A percentile compares a stretch with the other conserved stretches of the same genome.
phyloP scores from a whole-genome alignment of 2,113 vertebrate species.

The Paralichthys olivaceus region DNA sequence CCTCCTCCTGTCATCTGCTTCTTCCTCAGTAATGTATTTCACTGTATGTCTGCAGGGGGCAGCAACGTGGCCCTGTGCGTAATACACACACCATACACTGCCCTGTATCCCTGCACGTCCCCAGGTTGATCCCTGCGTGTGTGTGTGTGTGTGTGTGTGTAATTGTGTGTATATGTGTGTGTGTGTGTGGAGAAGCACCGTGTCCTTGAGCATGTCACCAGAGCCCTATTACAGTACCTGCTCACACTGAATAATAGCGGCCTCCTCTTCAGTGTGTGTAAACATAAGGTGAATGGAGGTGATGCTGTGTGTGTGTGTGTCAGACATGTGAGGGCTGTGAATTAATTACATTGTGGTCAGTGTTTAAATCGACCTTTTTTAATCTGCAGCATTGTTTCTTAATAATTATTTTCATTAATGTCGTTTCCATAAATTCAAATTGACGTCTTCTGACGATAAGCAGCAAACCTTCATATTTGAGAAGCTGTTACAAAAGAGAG shows the following conservation, averaged over 20 bases:
- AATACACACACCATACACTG: constrained; percentile 1
- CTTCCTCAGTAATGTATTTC: constrained; percentile 35
- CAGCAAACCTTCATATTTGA: background rate
- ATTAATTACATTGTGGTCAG: constrained; percentile 29
- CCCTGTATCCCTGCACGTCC: constrained; percentile 41
- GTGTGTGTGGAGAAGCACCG: constrained; percentile 25
- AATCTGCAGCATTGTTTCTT: too few species aligned
- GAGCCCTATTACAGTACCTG: constrained; percentile 32
- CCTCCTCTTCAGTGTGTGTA: constrained; percentile 39
- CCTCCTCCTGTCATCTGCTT: constrained; percentile 46
- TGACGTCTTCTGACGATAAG: background rate
- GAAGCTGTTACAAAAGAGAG: background rate
- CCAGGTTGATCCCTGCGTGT: constrained; percentile 22
- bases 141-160: constrained; percentile 13
- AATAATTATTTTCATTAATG: too few species aligned
- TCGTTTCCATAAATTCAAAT: too few species aligned
- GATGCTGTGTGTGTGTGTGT: constrained; percentile 18
- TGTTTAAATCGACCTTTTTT: background rate
- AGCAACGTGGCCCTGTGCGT: constrained; percentile 64
- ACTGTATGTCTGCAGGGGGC: constrained; percentile 74
- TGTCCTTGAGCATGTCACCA: constrained; percentile 64
- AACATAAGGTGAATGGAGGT: constrained; percentile 40
- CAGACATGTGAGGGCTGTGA: constrained; percentile 24
- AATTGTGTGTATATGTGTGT: constrained; percentile 5
- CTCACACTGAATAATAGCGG: constrained; percentile 26